Evolutionary conservation across 2,113 vertebrate genomes (phyloP).

Genomic region (Oncorhynchus masou): DNA sequence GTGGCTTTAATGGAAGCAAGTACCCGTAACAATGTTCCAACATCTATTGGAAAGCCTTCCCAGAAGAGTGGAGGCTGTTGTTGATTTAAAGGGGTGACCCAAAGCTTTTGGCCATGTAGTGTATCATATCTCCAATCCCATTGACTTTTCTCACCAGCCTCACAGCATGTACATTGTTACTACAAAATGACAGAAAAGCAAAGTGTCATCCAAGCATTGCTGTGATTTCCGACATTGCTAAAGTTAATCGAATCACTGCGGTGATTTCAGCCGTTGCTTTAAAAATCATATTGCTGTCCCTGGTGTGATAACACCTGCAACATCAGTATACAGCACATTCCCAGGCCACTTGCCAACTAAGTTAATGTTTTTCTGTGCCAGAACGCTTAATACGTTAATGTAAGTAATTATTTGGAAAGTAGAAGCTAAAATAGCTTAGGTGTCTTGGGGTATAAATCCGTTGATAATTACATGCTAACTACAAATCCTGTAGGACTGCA

Average conservation of each 20-base stretch:
- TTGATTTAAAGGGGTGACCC: too few species aligned
- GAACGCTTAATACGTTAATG: slow-evolving; percentile 49
- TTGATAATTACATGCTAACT: slow-evolving; percentile 34
- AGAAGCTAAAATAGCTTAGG: neutral
- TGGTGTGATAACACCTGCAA: slow-evolving; percentile 22
- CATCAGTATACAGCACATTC: slow-evolving; percentile 40
- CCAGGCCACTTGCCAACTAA: slow-evolving; percentile 39
- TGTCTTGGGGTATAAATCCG: slow-evolving; percentile 18
- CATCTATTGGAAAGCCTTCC: too few species aligned
- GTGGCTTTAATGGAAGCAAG: too few species aligned
- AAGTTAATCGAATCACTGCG: neutral
- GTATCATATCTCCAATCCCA: too few species aligned
- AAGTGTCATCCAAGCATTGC: too few species aligned
- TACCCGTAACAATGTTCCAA: too few species aligned
- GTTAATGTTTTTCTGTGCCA: slow-evolving; percentile 40
- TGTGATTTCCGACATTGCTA: too few species aligned
- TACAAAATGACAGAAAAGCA: too few species aligned
- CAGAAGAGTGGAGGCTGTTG: too few species aligned
- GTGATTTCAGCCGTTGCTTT: neutral
- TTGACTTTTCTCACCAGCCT: too few species aligned
- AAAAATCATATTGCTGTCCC: neutral
- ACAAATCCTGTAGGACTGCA: slow-evolving; percentile 32
- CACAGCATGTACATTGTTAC: too few species aligned
- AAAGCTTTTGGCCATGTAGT: too few species aligned
- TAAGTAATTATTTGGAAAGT: slow-evolving; percentile 58